Evolutionary conservation across 2,888 invertebrate species (phyloP), one percentile per base, ranked within the genome.

Genomic region (Rotaria macrura): DNA sequence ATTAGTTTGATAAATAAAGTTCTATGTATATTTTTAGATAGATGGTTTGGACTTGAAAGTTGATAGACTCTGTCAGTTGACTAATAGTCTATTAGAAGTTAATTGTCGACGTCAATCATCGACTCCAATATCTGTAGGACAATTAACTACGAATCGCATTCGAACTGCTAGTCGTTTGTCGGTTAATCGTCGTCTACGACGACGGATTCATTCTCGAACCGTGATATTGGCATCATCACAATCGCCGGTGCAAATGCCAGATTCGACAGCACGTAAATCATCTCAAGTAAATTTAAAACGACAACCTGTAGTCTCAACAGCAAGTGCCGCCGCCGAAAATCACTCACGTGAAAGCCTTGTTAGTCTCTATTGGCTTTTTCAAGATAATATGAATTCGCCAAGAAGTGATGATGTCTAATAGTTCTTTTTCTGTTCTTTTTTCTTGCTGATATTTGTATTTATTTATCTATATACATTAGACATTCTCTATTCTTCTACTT

Each of bases 351-450:
- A 79, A 25, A 79, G 79, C 43, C 79, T 43, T n/a, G n/a, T 79
- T 43, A 79, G 79, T 43, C 43, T 79, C 2, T 79, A 79, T 43
- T 79, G 79, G n/a, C 79, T 79, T 17, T 79, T 79, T 79, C 40
- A 79, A n/a, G 79, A 79, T 79, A 79, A 79, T 79, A 12, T 43
- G 2, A 79, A 43, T 79, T 25, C 79, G 0, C 43, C 79, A n/a
- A 10, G 43, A 43, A 43, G 20, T 43, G 12, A 25, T 12, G 0
- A 20, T 79, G 43, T 79, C 23, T 79, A 43, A 43, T 43, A n/a
- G 9, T 79, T 79, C 23, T 65, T 12, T 25, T 12, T 65, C 9
- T 23, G 1, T 74, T 40, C 25, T 25, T 10, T 43, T 23, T 43
- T 17, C 65, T 29, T 25, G 14, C 23, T 65, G 17, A 34, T 79